These are phyloP conservation scores for Momotus momota DNA, from an alignment of 2,797 vertebrate species.

Conservation along the genomic window DNA sequence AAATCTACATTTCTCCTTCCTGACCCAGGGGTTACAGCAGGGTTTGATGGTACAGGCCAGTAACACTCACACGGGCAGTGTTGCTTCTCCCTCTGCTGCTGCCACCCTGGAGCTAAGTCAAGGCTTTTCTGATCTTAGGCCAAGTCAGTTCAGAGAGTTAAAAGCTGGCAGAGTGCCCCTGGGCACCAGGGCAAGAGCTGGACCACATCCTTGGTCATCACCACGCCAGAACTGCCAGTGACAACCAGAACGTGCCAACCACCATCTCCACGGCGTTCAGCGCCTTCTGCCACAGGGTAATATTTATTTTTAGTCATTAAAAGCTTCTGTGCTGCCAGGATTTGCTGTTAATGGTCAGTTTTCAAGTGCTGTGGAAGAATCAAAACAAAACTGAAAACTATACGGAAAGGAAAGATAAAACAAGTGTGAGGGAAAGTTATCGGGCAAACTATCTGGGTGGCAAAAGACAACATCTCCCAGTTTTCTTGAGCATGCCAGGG, in stretches of 20 bases:
- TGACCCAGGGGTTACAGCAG: rapidly evolving
- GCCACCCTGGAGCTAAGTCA: neutral
- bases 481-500: neutral
- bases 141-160: neutral
- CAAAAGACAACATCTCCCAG: neutral
- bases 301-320: neutral
- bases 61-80: neutral
- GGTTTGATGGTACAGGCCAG: neutral
- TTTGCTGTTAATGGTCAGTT: neutral
- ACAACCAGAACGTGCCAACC: neutral
- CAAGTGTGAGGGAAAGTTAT: neutral
- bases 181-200: neutral
- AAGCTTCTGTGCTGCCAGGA: neutral
- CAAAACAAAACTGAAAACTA: neutral
- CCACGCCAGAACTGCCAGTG: neutral
- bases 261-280: neutral
- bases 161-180: neutral
- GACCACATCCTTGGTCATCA: neutral
- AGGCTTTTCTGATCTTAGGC: neutral
- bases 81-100: neutral
- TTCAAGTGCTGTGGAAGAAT: neutral
- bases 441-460: neutral
- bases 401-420: neutral
- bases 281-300: neutral
- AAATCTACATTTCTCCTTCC: neutral